These are phyloP conservation scores for Pristionchus entomophagus DNA, from an alignment of 2,888 invertebrate species.

Conservation along the genomic window DNA sequence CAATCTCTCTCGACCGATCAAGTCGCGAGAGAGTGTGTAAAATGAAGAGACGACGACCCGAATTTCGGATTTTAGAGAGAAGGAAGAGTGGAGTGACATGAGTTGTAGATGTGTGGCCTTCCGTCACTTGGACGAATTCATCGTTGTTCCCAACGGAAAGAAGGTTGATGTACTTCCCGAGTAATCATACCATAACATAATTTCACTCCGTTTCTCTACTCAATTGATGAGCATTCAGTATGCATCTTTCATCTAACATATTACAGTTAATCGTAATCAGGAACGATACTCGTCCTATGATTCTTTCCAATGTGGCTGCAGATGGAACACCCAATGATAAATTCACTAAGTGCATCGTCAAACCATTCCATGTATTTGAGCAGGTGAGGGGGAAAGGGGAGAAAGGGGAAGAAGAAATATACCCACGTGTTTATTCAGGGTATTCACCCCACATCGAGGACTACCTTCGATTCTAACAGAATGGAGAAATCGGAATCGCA, in stretches of 20 bases:
- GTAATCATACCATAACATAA: not conserved
- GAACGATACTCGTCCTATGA: not conserved
- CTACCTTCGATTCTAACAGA: not conserved
- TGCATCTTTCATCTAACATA: not conserved
- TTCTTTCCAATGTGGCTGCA: not conserved
- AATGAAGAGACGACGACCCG: too few relatives aligned
- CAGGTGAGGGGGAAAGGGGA: not conserved
- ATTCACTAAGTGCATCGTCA: conserved; percentile 32
- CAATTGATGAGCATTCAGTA: conserved; percentile 26
- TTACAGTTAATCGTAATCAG: not conserved
- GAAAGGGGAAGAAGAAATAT: not conserved
- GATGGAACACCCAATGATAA: not conserved
- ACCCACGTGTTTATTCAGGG: not conserved
- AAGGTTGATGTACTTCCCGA: not conserved
- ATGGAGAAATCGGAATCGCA: not conserved
- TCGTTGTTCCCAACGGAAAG: not conserved
- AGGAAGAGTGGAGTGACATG: not conserved
- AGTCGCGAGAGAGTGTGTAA: too few relatives aligned
- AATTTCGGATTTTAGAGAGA: not conserved
- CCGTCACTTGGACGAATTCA: conserved; percentile 44
- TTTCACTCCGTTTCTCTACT: conserved; percentile 9
- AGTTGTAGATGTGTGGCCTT: conserved; percentile 25
- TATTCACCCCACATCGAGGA: conserved; percentile 31
- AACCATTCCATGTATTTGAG: conserved; percentile 38
- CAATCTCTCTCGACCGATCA: too few relatives aligned